Percentiles rank a stretch among this genome's conserved stretches.
Conservation (phyloP, 2,797 vertebrate species). For the Limosa lapponica region DNA sequence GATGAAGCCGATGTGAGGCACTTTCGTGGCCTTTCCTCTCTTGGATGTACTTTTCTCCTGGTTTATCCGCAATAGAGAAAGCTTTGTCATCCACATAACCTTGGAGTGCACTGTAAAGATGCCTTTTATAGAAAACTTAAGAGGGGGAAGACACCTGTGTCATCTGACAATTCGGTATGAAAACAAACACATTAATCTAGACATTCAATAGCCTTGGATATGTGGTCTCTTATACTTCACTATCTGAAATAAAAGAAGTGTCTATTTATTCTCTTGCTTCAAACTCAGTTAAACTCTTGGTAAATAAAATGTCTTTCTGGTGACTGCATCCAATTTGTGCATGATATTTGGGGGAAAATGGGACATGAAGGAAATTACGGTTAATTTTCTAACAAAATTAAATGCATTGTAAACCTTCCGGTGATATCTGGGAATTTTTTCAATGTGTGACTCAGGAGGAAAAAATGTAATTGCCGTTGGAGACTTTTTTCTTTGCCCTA, state of each 20-base stretch:
- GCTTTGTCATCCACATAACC: not conserved
- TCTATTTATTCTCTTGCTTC: not conserved
- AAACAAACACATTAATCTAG: not conserved
- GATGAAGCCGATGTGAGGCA: not conserved
- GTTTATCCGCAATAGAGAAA: not conserved
- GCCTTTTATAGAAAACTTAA: not conserved
- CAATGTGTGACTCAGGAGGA: not conserved
- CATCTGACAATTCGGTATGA: not conserved
- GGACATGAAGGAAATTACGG: not conserved
- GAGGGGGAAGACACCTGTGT: not conserved
- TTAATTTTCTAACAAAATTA: slow-evolving; percentile 16
- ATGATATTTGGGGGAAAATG: not conserved
- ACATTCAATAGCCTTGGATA: not conserved
- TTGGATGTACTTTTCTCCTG: not conserved
- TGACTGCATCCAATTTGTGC: not conserved
- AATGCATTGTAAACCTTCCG: not conserved
- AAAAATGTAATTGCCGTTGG: not conserved
- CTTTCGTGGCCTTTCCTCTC: not conserved
- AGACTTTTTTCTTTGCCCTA: not conserved
- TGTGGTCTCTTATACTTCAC: not conserved
- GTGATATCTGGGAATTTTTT: not conserved
- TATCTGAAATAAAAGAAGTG: not conserved
- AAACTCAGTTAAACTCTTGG: slow-evolving; percentile 1
- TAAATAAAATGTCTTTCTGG: not conserved
- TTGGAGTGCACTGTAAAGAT: not conserved